Evolutionary conservation across 2,797 vertebrate genomes (phyloP).

Genomic region (Cryptoprocta ferox): DNA sequence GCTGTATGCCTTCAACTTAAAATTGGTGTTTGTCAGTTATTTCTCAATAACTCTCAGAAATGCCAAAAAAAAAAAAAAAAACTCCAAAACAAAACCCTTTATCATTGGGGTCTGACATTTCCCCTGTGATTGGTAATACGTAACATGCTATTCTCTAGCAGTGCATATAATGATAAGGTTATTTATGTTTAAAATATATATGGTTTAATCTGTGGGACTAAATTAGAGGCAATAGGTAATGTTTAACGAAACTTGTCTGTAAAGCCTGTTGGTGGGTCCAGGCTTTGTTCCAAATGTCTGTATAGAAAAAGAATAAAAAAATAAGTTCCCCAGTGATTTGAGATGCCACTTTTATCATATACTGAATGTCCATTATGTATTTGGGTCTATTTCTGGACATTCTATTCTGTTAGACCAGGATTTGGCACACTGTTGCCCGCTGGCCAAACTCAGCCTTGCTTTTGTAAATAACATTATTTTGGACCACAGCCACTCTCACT

Average conservation of each 20-base stretch:
- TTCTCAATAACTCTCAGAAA: not conserved
- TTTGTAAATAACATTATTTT: not conserved
- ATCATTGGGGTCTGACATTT: not conserved
- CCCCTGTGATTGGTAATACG: not conserved
- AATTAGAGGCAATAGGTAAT: not conserved
- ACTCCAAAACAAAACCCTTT: not conserved
- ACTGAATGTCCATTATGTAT: not conserved
- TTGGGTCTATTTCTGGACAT: not conserved
- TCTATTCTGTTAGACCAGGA: not conserved
- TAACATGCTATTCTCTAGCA: not conserved
- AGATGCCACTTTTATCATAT: not conserved
- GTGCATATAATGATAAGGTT: not conserved
- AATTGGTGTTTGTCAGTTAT: not conserved
- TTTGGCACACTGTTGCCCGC: not conserved
- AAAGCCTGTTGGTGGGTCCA: not conserved
- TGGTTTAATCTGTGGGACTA: not conserved
- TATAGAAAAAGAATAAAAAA: not conserved
- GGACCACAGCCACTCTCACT: not conserved
- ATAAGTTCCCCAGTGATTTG: not conserved
- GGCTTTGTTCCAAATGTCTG: not conserved
- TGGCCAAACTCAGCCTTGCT: not conserved
- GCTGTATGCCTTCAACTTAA: not conserved
- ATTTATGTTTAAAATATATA: not conserved
- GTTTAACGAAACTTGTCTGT: not conserved
- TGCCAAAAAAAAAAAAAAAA: not conserved